Base-by-base conservation (phyloP, 2,113 vertebrate species). In the Anhinga anhinga region DNA sequence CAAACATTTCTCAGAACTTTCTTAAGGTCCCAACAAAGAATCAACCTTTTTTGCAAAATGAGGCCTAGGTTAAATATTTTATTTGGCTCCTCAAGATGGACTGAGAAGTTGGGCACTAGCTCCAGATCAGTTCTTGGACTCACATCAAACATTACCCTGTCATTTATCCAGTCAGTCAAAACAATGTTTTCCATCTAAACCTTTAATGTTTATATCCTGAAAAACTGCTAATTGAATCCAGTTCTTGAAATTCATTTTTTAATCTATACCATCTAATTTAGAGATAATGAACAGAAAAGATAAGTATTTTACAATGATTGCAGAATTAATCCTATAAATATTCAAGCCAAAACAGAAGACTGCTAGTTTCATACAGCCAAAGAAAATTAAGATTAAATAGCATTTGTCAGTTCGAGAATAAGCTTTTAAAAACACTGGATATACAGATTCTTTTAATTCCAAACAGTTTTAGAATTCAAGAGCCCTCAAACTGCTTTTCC, bases 101-200 rank as follows among this genome's bases (percentile, higher is more conserved):
- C 94, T 96, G 90, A 97, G 97, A 97, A 98, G 97, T 97, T 95
- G 98, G 98, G 98, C 98, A 98, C 98, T 88, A 97, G 98, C 97
- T 98, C 97, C 97, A 97, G 98, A 98, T 98, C 98, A 98, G 96
- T 98, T 98, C 97, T 98, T 99, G 98, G 98, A 98, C 82, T 50
- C 83, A 97, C 98, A 99, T 99, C 98, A 99, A 98, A 98, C 98
- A 98, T 95, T 92, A 97, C 95, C 96, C 98, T 98, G 98, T 98
- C 98, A 98, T 98, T 98, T 98, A 98, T 96, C 97, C 98, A 98
- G 98, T 98, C 98, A 99, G 98, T 99, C 98, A 99, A 99, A 99
- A 99, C 98, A 99, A 86, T 94, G 97, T 96, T 98, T 98, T 98
- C 98, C 98, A 85, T 98, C 98, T 98, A 98, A 98, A 98, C 96